Evolutionary conservation across 2,113 vertebrate species (phyloP).

Genomic region (Heterocephalus glaber): DNA sequence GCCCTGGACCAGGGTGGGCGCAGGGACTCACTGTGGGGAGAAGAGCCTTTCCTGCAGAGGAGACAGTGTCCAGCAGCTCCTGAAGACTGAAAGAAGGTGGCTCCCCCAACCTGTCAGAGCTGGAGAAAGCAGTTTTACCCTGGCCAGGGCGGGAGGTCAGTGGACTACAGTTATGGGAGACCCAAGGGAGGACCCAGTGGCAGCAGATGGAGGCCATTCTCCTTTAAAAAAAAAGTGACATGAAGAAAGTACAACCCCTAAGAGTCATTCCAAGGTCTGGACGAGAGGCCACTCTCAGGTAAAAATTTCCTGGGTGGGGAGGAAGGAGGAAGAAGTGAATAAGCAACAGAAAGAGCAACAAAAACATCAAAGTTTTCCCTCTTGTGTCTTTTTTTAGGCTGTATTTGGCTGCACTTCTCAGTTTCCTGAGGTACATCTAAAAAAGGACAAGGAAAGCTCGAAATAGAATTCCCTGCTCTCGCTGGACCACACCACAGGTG

Average conservation of each 20-base stretch:
- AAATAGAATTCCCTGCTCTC: constrained; percentile 67
- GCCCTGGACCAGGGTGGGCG: neutral
- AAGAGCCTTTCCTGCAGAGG: neutral
- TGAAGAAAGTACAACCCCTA: neutral
- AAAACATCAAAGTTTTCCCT: neutral
- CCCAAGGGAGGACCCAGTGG: neutral
- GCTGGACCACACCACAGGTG: constrained; percentile 40
- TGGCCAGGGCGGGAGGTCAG: neutral
- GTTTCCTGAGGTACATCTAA: constrained; percentile 46
- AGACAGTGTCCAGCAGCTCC: neutral
- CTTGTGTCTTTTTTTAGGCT: neutral
- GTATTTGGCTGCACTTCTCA: constrained; percentile 54
- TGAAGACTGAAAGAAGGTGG: neutral
- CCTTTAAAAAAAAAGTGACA: neutral
- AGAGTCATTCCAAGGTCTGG: constrained; percentile 1
- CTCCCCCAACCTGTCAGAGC: neutral
- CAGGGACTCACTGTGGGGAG: neutral
- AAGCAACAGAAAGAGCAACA: neutral
- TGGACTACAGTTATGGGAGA: neutral
- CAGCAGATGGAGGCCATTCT: neutral
- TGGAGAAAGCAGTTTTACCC: neutral
- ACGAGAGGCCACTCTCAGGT: neutral
- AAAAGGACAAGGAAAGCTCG: constrained; percentile 59
- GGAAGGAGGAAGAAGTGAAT: neutral
- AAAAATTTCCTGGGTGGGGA: neutral